Percentiles rank a stretch among this genome's conserved stretches.
These are phyloP conservation scores for Poecilia latipinna DNA, from an alignment of 2,113 vertebrate genomes.

Conservation along the genomic window DNA sequence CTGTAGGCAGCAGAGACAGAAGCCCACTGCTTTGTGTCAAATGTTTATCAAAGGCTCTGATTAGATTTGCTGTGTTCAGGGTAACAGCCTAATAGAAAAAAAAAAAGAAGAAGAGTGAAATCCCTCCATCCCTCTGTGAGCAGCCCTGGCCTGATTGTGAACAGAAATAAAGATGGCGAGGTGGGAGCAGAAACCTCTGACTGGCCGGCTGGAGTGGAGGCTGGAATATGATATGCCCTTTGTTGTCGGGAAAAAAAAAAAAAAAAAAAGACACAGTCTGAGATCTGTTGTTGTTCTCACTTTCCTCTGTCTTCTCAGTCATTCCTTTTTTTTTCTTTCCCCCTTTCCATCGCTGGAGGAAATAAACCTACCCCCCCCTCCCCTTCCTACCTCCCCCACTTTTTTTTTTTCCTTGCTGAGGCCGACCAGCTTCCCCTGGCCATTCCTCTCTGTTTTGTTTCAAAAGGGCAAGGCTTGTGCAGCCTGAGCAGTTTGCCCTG, in stretches of 20 bases:
- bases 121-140: constrained; percentile 34
- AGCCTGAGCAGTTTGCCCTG: constrained; percentile 85
- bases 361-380: constrained; percentile 70
- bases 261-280: constrained; percentile 63
- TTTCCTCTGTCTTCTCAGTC: constrained; percentile 75
- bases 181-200: constrained; percentile 64
- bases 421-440: constrained; percentile 72
- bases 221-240: constrained; percentile 76
- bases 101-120: constrained; percentile 36
- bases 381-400: constrained; percentile 67
- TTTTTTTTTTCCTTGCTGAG: constrained; percentile 44
- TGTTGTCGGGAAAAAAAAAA: constrained; percentile 72
- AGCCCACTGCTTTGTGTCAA: constrained; percentile 81
- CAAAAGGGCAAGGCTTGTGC: constrained; percentile 90
- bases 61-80: constrained; percentile 78
- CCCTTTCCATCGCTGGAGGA: constrained; percentile 70
- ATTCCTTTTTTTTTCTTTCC: constrained; percentile 57
- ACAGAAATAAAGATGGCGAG: constrained; percentile 43
- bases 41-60: constrained; percentile 85
- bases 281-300: constrained; percentile 78
- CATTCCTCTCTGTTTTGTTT: constrained; percentile 84
- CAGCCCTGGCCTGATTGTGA: constrained; percentile 38
- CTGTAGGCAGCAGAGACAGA: constrained; percentile 78
- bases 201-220: constrained; percentile 62
- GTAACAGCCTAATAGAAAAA: constrained; percentile 57